phyloP scores from a whole-genome alignment of 2,797 vertebrate species.

The Enteromius anoplus region DNA sequence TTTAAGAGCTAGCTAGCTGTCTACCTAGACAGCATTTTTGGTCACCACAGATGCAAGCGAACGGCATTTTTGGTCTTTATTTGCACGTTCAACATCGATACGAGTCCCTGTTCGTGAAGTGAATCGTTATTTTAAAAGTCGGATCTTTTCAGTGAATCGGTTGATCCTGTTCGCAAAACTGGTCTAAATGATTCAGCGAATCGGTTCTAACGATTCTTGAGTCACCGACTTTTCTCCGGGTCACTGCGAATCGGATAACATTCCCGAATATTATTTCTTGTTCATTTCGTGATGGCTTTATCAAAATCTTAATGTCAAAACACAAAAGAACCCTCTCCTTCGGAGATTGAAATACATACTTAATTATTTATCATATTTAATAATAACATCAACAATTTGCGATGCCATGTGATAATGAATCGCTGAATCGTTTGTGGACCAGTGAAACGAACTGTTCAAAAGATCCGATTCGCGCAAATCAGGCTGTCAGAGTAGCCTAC shows the following conservation, averaged over 20 bases:
- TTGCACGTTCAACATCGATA: neutral
- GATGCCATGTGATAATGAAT: neutral
- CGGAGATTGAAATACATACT: rapidly evolving
- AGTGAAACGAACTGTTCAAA: neutral
- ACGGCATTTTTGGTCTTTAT: neutral
- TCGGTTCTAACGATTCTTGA: neutral
- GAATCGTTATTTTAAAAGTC: neutral
- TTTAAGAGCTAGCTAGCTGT: neutral
- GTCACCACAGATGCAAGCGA: too few relatives aligned
- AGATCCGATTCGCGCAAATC: neutral
- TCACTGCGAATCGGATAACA: neutral
- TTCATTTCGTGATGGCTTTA: neutral
- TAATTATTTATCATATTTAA: neutral
- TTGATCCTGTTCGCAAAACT: neutral
- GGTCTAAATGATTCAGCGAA: neutral
- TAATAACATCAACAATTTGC: neutral
- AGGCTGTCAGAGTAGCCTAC: neutral
- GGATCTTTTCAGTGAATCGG: neutral
- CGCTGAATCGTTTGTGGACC: neutral
- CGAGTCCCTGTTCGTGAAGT: neutral
- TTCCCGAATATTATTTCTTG: neutral
- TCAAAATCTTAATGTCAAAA: neutral
- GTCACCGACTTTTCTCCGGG: neutral
- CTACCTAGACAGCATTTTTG: neutral
- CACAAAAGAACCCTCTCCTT: neutral